Conservation (phyloP, 1,140 invertebrate species). For the Hylaeus volcanicus region DNA sequence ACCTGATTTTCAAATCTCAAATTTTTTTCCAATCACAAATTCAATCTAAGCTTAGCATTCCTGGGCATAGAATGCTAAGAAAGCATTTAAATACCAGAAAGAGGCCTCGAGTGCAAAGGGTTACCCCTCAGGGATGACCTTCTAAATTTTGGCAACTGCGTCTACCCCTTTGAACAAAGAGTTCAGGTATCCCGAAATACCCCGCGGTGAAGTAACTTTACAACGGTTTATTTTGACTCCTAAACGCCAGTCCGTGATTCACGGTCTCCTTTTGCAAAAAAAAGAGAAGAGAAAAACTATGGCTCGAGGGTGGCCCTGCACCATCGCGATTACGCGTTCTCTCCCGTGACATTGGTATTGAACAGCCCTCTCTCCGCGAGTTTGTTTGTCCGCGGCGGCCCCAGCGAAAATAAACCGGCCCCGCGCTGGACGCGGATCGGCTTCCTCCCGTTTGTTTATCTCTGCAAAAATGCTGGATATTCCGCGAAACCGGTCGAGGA, state of each 20-base stretch:
- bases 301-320: neutral
- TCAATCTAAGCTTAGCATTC: no score
- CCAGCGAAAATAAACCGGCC: conserved; percentile 25
- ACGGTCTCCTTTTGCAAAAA: neutral
- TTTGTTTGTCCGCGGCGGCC: neutral
- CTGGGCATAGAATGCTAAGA: no score
- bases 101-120: no score
- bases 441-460: conserved; percentile 10
- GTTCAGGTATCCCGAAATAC: neutral
- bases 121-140: no score
- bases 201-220: neutral
- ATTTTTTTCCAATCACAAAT: no score
- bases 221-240: neutral
- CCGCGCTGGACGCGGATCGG: neutral
- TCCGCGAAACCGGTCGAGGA: neutral
- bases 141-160: no score
- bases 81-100: no score
- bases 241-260: neutral
- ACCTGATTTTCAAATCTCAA: no score
- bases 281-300: no score
- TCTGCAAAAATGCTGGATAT: neutral
- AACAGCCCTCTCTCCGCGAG: conserved; percentile 12
- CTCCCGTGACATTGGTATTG: conserved; percentile 25
- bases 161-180: neutral
- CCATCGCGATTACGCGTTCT: neutral